Evolutionary conservation across 2,113 vertebrate genomes (phyloP).

Genomic region (Archocentrus centrarchus): DNA sequence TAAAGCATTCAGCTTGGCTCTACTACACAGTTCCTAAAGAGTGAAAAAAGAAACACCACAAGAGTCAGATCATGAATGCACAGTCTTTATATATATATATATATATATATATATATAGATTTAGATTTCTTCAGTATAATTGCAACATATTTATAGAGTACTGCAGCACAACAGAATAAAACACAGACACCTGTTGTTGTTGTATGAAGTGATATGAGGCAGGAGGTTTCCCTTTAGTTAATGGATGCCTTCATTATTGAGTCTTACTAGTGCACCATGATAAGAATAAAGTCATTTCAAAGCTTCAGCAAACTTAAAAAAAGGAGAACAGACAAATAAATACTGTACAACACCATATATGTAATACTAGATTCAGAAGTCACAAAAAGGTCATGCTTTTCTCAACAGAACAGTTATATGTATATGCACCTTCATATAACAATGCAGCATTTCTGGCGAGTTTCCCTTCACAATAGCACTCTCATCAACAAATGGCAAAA

Average conservation of each 20-base stretch:
- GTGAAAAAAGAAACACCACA: slow-evolving; percentile 49
- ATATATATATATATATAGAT: slow-evolving; percentile 77
- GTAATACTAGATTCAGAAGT: slow-evolving; percentile 77
- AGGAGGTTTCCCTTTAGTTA: slow-evolving; percentile 76
- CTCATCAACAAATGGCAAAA: slow-evolving; percentile 62
- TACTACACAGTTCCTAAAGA: not conserved
- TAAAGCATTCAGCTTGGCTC: slow-evolving; percentile 31
- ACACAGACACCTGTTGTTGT: slow-evolving; percentile 59
- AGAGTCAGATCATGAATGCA: slow-evolving; percentile 71
- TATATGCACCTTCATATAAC: slow-evolving; percentile 61
- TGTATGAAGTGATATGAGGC: slow-evolving; percentile 65
- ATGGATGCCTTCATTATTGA: slow-evolving; percentile 64
- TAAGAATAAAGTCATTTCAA: slow-evolving; percentile 75
- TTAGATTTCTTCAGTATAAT: slow-evolving; percentile 77
- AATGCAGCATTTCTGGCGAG: slow-evolving; percentile 68
- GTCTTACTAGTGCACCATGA: slow-evolving; percentile 77
- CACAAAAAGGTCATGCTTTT: slow-evolving; percentile 75
- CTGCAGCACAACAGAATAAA: slow-evolving; percentile 66
- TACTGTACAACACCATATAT: slow-evolving; percentile 84
- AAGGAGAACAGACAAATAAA: slow-evolving; percentile 80
- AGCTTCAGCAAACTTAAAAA: slow-evolving; percentile 73
- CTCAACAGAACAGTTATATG: slow-evolving; percentile 61
- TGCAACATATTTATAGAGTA: slow-evolving; percentile 72
- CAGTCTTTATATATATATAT: slow-evolving; percentile 77
- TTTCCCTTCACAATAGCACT: slow-evolving; percentile 70